A percentile compares a stretch with the other conserved stretches of the same genome.
These are phyloP conservation scores for Diorhabda elongata DNA, from an alignment of 1,140 invertebrate genomes.

Conservation along the genomic window DNA sequence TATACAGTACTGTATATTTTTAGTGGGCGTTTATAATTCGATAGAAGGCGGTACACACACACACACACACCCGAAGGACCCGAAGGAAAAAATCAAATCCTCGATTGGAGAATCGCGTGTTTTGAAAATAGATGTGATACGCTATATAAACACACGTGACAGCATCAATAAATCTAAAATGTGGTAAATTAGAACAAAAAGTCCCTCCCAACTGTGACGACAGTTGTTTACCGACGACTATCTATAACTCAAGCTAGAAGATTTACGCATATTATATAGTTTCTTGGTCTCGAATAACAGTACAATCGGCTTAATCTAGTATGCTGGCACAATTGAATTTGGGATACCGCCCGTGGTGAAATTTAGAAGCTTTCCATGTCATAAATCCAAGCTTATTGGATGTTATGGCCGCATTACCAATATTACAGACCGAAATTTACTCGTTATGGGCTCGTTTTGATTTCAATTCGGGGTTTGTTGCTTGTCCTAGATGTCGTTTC, in stretches of 20 bases:
- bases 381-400: constrained; percentile 48
- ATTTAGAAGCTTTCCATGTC: constrained; percentile 43
- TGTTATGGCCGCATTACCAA: constrained; percentile 48
- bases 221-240: neutral
- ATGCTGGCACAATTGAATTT: constrained; percentile 43
- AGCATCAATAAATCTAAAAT: neutral
- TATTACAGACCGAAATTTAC: constrained; percentile 44
- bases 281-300: neutral
- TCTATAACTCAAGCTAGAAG: neutral
- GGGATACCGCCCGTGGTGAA: constrained; percentile 42
- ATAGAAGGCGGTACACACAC: too few relatives aligned
- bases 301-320: neutral
- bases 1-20: too few relatives aligned
- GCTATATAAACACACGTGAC: neutral
- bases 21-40: too few relatives aligned
- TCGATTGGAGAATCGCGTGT: too few relatives aligned
- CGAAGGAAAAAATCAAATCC: too few relatives aligned
- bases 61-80: too few relatives aligned
- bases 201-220: neutral
- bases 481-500: neutral
- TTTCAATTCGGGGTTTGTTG: constrained; percentile 15
- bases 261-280: neutral
- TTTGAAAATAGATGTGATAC: neutral
- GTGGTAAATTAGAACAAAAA: neutral
- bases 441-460: constrained; percentile 31